A percentile compares a stretch with the other conserved stretches of the same genome.
phyloP scores from a whole-genome alignment of 1,140 invertebrate genomes.

The Zelostemma sp. region DNA sequence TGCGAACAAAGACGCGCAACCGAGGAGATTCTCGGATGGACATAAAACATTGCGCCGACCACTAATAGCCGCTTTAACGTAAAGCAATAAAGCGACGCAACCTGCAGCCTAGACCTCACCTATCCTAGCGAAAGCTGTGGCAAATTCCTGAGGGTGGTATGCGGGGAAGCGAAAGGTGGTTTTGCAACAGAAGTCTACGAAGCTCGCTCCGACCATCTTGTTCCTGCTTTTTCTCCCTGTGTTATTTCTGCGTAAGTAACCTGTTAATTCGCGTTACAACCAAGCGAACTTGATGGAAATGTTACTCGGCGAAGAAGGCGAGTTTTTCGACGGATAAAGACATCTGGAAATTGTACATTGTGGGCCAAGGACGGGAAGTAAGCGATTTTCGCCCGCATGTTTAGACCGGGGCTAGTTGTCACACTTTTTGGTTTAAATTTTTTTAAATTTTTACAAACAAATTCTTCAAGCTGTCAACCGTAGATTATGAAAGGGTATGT shows the following conservation, averaged over 20 bases:
- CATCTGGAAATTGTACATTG: no score
- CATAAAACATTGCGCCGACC: constrained; percentile 38
- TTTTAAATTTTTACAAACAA: no score
- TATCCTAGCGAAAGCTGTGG: constrained; percentile 37
- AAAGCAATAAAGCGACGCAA: constrained; percentile 33
- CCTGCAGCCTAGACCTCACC: constrained; percentile 34
- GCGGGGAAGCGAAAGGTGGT: constrained; percentile 36
- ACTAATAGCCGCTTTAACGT: constrained; percentile 39
- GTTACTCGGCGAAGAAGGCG: constrained; percentile 22
- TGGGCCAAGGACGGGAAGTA: no score
- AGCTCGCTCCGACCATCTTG: constrained; percentile 32
- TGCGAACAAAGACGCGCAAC: constrained; percentile 41
- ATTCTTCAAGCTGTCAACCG: no score
- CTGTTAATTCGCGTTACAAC: constrained; percentile 33
- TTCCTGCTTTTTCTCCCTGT: constrained; percentile 20
- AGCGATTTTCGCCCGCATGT: no score
- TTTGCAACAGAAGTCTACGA: constrained; percentile 35
- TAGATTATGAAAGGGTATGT: no score
- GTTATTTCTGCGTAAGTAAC: constrained; percentile 24
- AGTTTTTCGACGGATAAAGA: no score
- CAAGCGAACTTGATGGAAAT: constrained; percentile 25
- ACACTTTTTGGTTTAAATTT: no score
- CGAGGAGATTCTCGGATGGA: constrained; percentile 33
- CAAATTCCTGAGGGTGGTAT: constrained; percentile 42
- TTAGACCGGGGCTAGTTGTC: no score